A percentile compares a stretch with the other conserved stretches of the same genome.
phyloP scores from a whole-genome alignment of 1,140 invertebrate species.

The Drosophila truncata region DNA sequence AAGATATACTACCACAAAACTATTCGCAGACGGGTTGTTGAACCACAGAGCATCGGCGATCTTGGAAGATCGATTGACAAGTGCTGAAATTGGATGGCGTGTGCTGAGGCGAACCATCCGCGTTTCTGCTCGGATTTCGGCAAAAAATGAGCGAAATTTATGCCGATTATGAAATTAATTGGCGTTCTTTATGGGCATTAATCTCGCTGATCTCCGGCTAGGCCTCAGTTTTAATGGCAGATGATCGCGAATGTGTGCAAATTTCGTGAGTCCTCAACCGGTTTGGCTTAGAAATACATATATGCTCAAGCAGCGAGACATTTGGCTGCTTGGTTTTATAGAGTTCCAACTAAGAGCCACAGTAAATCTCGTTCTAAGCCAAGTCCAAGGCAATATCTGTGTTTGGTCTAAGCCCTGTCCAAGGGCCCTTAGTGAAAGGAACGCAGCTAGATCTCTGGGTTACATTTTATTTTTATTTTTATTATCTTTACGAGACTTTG shows the following conservation, averaged over 20 bases:
- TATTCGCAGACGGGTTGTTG: conserved; percentile 66
- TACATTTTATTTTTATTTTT: conserved; percentile 47
- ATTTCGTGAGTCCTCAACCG: conserved; percentile 30
- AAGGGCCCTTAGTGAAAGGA: conserved; percentile 65
- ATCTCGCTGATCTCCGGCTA: conserved; percentile 36
- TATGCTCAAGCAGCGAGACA: conserved; percentile 12
- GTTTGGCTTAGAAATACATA: conserved; percentile 22
- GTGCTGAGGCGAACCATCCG: conserved; percentile 40
- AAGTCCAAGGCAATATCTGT: conserved; percentile 51
- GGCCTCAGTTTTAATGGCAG: conserved; percentile 36
- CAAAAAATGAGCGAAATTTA: conserved; percentile 57
- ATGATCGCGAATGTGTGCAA: conserved; percentile 27
- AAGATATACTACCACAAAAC: conserved; percentile 8
- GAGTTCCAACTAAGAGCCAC: not conserved
- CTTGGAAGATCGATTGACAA: conserved; percentile 63
- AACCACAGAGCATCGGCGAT: conserved; percentile 34
- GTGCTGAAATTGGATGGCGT: conserved; percentile 52
- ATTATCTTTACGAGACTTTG: conserved; percentile 68
- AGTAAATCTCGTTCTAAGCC: conserved; percentile 49
- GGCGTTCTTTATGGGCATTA: conserved; percentile 38
- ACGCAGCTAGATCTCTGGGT: conserved; percentile 14
- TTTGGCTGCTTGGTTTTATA: conserved; percentile 17
- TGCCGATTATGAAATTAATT: conserved; percentile 66
- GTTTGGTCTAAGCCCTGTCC: conserved; percentile 48
- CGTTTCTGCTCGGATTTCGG: conserved; percentile 58